Evolutionary conservation across 2,888 invertebrate genomes (phyloP), one percentile per base, ranked within the genome.

Genomic region (Nomada ruficornis): DNA sequence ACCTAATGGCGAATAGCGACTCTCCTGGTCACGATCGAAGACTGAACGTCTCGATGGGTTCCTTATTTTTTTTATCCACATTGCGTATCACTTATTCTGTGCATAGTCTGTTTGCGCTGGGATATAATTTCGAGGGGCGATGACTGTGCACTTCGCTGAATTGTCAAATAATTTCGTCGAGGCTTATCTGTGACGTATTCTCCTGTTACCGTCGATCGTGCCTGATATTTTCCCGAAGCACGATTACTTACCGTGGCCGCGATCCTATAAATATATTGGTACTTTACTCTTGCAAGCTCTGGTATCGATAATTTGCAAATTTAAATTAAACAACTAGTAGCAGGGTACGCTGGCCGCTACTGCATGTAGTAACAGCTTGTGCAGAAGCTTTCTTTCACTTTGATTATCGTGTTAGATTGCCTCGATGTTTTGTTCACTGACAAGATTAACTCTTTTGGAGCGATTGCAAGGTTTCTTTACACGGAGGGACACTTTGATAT

Each of bases 401-500:
- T 7, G 36, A 36, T 36, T 36, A 36, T 36, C 36, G 36, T 18
- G 13, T 18, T 20, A 23, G 29, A 50, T 47, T 47, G 23, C 13
- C n/a, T 18, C 36, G 67, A 7, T 13, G 62, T 62, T 29, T 60
- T 63, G 23, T 20, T 11, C 57, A 50, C 67, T 44, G 77, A 73
- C 68, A n/a, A 57, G 74, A 74, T 74, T 78, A 78, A 74, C 74
- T 36, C 15, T 20, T 36, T 18, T 13, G 20, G 29, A 13, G 26
- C 29, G 9, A n/a, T 47, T 10, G 9, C 36, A 54, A 55, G 76
- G 70, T 47, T 80, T 71, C 75, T 52, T 70, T 64, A 47, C 59
- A 23, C 36, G 1, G 59, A 65, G 47, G 15, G 47, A 57, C 74
- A 36, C 69, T 70, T 75, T 59, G 75, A 71, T 62, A 70, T 80